Conservation (phyloP, 2,888 invertebrate species). For the Xestia sexstrigata region DNA sequence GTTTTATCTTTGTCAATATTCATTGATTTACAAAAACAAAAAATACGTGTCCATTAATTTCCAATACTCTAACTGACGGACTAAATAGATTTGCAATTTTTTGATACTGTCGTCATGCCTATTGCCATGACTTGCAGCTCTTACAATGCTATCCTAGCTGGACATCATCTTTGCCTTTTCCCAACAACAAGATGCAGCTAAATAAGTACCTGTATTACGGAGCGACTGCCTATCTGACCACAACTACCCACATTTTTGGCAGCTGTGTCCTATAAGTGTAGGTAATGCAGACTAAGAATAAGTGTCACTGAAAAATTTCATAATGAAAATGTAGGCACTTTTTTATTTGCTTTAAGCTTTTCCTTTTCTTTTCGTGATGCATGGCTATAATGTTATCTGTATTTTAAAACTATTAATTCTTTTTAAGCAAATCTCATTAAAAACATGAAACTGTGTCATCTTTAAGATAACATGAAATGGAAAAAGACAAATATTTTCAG, state of each 20-base stretch:
- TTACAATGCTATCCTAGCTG: too few relatives aligned
- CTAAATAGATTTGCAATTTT: too few relatives aligned
- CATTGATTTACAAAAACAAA: too few relatives aligned
- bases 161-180: too few relatives aligned
- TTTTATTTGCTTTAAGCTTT: background rate
- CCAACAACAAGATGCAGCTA: too few relatives aligned
- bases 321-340: background rate
- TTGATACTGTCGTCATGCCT: too few relatives aligned
- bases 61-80: too few relatives aligned
- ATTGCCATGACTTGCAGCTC: too few relatives aligned
- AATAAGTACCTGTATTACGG: too few relatives aligned
- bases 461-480: background rate
- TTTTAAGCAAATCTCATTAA: background rate
- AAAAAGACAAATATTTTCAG: background rate
- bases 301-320: background rate
- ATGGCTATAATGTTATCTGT: background rate
- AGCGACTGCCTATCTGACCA: too few relatives aligned
- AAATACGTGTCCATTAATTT: too few relatives aligned
- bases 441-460: slow-evolving; percentile 19
- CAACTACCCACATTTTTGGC: background rate
- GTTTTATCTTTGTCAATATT: too few relatives aligned
- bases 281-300: background rate
- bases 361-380: background rate
- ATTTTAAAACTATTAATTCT: background rate
- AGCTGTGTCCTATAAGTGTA: background rate